Conservation (phyloP, 1,140 invertebrate genomes). For the Aphidius ervi region DNA sequence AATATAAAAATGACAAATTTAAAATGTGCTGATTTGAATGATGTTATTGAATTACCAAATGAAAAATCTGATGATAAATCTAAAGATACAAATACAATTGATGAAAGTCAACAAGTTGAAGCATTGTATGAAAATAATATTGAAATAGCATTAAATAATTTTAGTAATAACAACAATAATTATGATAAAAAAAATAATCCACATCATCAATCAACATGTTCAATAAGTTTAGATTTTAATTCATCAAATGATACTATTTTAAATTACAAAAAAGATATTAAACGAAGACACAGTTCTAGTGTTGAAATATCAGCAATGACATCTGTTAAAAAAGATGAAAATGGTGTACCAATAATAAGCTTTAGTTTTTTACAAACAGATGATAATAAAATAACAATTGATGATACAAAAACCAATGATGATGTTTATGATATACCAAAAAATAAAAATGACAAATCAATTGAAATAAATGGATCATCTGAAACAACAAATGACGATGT, state of each 20-base stretch:
- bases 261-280: neutral
- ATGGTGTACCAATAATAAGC: conserved; percentile 45
- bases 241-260: conserved; percentile 1
- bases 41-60: too few relatives aligned
- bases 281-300: conserved; percentile 33
- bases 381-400: conserved; percentile 17
- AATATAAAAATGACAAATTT: neutral
- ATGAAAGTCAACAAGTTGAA: conserved; percentile 13
- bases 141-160: conserved; percentile 22
- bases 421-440: conserved; percentile 25
- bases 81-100: neutral
- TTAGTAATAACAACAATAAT: conserved; percentile 6
- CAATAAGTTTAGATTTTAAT: neutral
- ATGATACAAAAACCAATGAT: neutral
- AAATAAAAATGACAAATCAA: conserved; percentile 3
- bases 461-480: neutral
- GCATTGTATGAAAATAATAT: conserved; percentile 31
- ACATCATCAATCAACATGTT: neutral
- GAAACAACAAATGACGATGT: neutral
- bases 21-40: too few relatives aligned
- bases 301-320: conserved; percentile 42
- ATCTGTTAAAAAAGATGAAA: conserved; percentile 35
- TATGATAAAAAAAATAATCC: too few relatives aligned
- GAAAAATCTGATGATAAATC: neutral
- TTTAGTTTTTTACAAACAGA: conserved; percentile 41